Evolutionary conservation across 2,797 vertebrate species (phyloP).

Genomic region (Strix occidentalis): DNA sequence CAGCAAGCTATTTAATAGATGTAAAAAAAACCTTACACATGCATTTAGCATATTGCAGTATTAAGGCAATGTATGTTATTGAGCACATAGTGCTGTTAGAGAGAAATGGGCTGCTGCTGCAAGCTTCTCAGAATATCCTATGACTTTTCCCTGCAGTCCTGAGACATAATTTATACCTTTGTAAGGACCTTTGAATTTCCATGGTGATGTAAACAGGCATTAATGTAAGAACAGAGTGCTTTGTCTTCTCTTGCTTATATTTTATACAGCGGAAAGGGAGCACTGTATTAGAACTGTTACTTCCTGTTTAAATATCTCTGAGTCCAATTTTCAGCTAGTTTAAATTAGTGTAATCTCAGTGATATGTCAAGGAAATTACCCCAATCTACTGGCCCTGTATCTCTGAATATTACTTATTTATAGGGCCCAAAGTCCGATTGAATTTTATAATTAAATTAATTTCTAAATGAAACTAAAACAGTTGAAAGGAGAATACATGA

Average conservation of each 20-base stretch:
- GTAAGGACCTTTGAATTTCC: background rate
- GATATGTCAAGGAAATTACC: background rate
- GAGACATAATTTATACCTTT: background rate
- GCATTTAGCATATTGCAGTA: background rate
- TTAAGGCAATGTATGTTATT: background rate
- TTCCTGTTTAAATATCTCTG: background rate
- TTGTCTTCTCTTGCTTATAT: background rate
- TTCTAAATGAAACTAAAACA: background rate
- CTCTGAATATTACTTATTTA: background rate
- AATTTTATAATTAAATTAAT: background rate
- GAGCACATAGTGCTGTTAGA: background rate
- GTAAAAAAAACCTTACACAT: background rate
- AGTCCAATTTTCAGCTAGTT: background rate
- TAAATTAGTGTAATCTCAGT: background rate
- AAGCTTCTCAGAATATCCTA: background rate
- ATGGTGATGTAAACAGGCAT: background rate
- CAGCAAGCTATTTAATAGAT: background rate
- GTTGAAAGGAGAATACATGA: background rate
- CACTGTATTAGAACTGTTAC: background rate
- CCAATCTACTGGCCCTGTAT: background rate
- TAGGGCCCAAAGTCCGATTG: rapidly evolving
- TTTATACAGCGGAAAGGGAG: background rate
- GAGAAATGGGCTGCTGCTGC: background rate
- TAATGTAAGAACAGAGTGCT: background rate
- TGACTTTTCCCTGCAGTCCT: background rate